These are phyloP conservation scores for Rafetus swinhoei DNA, from an alignment of 2,113 vertebrate genomes.

Conservation along the genomic window DNA sequence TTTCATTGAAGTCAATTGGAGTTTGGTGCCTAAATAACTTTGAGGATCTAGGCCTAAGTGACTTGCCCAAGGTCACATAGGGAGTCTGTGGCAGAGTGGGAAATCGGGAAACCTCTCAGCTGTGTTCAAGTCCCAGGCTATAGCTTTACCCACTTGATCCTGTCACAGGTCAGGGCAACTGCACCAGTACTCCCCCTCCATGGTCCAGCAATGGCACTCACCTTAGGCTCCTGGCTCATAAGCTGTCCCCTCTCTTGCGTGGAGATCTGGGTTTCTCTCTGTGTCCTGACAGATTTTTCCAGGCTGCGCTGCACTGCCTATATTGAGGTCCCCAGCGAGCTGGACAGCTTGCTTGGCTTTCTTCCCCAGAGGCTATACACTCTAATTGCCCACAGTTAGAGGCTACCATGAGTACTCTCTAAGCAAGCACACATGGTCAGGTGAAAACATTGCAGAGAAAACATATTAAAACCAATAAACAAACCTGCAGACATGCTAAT, in stretches of 20 bases:
- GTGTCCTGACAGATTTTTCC: slow-evolving; percentile 13
- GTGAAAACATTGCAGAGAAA: background rate
- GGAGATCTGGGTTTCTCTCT: slow-evolving; percentile 22
- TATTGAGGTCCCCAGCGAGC: background rate
- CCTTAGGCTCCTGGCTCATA: background rate
- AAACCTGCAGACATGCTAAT: background rate
- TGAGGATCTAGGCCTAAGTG: background rate
- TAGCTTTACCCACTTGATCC: background rate
- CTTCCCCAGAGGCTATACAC: background rate
- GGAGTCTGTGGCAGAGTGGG: background rate
- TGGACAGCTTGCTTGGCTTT: background rate
- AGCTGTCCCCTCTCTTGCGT: background rate
- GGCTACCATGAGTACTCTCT: background rate
- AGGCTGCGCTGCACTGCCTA: background rate
- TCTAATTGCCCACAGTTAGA: background rate
- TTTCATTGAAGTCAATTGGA: background rate
- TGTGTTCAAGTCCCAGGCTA: background rate
- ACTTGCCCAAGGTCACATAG: background rate
- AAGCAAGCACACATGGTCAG: background rate
- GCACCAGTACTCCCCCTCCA: background rate
- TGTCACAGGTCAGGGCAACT: background rate
- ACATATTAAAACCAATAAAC: background rate
- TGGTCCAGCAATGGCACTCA: background rate
- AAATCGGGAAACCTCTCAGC: too few relatives aligned
- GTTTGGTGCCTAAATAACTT: background rate